A percentile compares a stretch with the other conserved stretches of the same genome.
phyloP scores from a whole-genome alignment of 2,113 vertebrate species.

The Genyomyrus donnyi region DNA sequence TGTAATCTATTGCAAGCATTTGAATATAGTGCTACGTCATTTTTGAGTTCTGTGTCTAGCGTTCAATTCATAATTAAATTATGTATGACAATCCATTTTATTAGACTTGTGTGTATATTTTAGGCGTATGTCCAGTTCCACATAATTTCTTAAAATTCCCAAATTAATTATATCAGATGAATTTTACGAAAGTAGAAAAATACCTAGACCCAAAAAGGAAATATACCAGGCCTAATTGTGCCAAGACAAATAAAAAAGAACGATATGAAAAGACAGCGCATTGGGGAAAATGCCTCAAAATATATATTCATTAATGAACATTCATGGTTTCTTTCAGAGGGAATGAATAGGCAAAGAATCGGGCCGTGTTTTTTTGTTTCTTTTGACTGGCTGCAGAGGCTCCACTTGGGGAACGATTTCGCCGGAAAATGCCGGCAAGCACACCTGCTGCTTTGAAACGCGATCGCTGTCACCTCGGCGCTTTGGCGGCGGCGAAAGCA shows the following conservation, averaged over 20 bases:
- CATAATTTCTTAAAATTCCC: neutral
- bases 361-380: neutral
- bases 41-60: neutral
- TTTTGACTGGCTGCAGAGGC: neutral
- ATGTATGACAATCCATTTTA: neutral
- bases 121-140: neutral
- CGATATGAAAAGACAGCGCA: neutral
- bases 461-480: conserved; percentile 3
- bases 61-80: neutral
- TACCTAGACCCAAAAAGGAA: neutral
- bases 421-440: neutral
- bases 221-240: neutral
- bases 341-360: neutral
- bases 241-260: neutral
- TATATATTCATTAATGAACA: neutral
- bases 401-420: neutral
- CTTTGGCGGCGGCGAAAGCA: neutral
- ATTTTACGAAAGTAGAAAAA: neutral
- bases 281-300: neutral
- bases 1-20: neutral
- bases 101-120: neutral
- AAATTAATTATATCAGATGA: neutral
- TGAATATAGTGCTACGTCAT: neutral
- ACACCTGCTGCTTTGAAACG: conserved; percentile 27
- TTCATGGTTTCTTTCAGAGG: neutral